Base-by-base conservation (phyloP, 2,113 vertebrate species). In the Lepus timidus region DNA sequence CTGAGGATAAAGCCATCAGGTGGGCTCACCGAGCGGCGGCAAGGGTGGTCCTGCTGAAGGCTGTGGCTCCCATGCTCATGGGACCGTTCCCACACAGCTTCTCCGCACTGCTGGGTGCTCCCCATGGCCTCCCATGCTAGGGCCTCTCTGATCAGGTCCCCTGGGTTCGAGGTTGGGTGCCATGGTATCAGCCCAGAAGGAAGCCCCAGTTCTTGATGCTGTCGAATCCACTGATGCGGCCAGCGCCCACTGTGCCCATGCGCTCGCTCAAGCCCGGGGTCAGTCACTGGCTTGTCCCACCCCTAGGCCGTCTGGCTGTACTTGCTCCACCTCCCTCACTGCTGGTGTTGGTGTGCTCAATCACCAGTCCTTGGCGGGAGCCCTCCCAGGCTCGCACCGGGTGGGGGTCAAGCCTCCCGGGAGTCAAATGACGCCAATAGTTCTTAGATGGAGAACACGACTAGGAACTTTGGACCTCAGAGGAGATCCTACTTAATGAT, bases 1-100 rank as follows among this genome's bases (percentile, higher is more conserved):
- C 99, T 0, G 99, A 99, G 97, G 99, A 99, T 96, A 99, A 99
- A 98, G 99, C 98, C 6, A 96, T 99, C 97, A 99, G 99, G 99
- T 99, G 94, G 95, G 96, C 96, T 95, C 44, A 49, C 74, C 65
- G 61, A 81, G 90, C 67, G 9, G 49, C 68, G 36, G 83, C 5
- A 82, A 75, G 75, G 27, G 64, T 87, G 73, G 92, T 90, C 92
- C 88, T 90, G 90, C 90, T 95, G 95, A 90, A 89, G 52, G 85
- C 81, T 96, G 80, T 89, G 89, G 70, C 62, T 84, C 51, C 82
- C 27, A 0, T 25, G 58, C 62, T 25, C 51, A 1, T 16, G 0
- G 29, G 13, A 58, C 23, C 31, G 3, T 58, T 65, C 55, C 64
- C 20, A 8, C 75, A 52, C 74, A 39, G 70, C 76, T 73, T 33